phyloP scores from a whole-genome alignment of 2,113 vertebrate genomes.

The Montifringilla adamsi region DNA sequence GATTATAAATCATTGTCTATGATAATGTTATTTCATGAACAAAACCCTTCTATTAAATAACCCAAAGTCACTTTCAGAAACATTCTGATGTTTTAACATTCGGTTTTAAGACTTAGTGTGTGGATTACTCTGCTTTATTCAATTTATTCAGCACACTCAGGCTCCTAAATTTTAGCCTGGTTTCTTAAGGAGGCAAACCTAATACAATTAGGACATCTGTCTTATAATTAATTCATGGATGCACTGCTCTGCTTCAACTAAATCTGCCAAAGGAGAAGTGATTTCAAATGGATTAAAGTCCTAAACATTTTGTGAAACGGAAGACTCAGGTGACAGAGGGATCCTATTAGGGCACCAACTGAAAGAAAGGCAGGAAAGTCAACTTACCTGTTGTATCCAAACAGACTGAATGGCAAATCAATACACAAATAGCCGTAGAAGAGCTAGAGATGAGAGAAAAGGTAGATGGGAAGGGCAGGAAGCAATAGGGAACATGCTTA shows the following conservation, averaged over 20 bases:
- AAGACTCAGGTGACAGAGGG: not conserved
- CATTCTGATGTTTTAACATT: not conserved
- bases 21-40: not conserved
- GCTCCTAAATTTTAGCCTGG: not conserved
- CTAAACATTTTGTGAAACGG: not conserved
- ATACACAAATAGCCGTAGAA: not conserved
- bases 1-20: not conserved
- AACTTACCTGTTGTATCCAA: not conserved
- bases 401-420: not conserved
- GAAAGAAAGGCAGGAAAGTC: not conserved
- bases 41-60: not conserved
- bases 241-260: not conserved
- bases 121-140: not conserved
- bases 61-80: not conserved
- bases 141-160: not conserved
- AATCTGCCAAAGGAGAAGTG: not conserved
- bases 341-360: not conserved
- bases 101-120: not conserved
- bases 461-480: not conserved
- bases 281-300: not conserved
- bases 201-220: not conserved
- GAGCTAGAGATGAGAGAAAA: not conserved
- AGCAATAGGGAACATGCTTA: not conserved
- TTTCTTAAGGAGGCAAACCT: slow-evolving; percentile 3
- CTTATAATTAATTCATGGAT: not conserved